Evolutionary conservation across 2,888 invertebrate genomes (phyloP).

Genomic region (Philhelius pedissequus): DNA sequence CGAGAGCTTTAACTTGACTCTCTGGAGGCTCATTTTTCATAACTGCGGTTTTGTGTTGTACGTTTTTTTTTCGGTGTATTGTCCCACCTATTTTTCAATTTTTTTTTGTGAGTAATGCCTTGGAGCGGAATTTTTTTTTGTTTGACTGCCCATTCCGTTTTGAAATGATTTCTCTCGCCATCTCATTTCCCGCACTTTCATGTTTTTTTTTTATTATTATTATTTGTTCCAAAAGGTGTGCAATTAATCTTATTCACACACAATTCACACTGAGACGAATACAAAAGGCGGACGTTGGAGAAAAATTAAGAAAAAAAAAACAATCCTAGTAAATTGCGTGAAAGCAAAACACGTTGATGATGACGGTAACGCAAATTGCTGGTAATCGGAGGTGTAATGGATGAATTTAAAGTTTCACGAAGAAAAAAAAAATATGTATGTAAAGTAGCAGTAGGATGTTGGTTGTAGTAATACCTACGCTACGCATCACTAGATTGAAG

Average conservation of each 20-base stretch:
- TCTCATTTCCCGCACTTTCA: background rate
- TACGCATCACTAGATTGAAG: too few species aligned
- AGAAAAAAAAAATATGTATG: background rate
- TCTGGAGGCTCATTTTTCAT: conserved; percentile 55
- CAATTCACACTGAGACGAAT: conserved; percentile 53
- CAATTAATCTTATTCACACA: conserved; percentile 68
- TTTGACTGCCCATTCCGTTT: background rate
- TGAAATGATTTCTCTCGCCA: conserved; percentile 4
- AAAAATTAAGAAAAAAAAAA: conserved; percentile 37
- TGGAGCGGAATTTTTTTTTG: conserved; percentile 13
- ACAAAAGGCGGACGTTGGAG: conserved; percentile 56
- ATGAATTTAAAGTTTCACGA: conserved; percentile 52
- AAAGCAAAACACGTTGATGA: conserved; percentile 58
- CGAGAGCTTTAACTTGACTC: background rate
- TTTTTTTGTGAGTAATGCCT: conserved; percentile 49
- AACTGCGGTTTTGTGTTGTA: conserved; percentile 56
- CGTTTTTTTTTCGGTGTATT: background rate
- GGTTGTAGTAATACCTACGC: background rate
- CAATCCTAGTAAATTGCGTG: conserved; percentile 49
- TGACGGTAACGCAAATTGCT: conserved; percentile 58
- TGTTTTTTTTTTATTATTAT: background rate
- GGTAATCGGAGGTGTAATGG: conserved; percentile 67
- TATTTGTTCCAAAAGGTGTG: conserved; percentile 46
- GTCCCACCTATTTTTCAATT: conserved; percentile 32
- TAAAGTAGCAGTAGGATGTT: background rate